Evolutionary conservation across 1,140 invertebrate genomes (phyloP), one percentile per base, ranked within the genome.

Genomic region (Cephus cinctus): DNA sequence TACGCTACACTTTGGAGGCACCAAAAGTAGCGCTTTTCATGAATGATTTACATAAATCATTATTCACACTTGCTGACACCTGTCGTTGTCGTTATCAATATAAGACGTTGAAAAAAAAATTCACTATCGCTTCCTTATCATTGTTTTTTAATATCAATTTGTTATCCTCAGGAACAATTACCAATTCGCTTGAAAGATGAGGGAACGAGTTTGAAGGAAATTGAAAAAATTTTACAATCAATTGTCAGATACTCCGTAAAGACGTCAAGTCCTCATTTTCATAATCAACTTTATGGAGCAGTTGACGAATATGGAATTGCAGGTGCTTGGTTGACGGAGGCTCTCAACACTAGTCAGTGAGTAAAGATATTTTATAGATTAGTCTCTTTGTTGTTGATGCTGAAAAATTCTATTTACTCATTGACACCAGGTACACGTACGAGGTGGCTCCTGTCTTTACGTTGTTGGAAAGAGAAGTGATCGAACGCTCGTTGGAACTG

Each of bases 401-500:
- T 25, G 21, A 23, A 34, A 41, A 21, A 8, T 27, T 27, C 25
- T 8, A 27, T n/a, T 27, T 27, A 8, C n/a, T 27, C 23, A 5
- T 34, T n/a, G 2, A 15, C 18, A 3, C 5, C 63, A 87, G 86
- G 31, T 88, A 89, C 53, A 91, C 89, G 0, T 90, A 79, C 53
- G 89, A 91, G 68, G 87, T 90, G 2, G 87, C 83, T 0, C 88
- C 88, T 6, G 86, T 84, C 0, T 88, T 89, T 57, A 86, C 85
- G 0, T 61, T 90, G 1, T 80, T 87, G 19, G 89, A 91, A 57
- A 69, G 80, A 12, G 80, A 82, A 59, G 70, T 90, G 0, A 66
- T 91, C 14, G 60, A 73, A 2, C 78, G 80, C 36, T 80, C 87
- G 36, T 70, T 86, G 2, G 61, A 79, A 5, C 59, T 88, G 5